Evolutionary conservation across 2,888 invertebrate genomes (phyloP).

Genomic region (Saturnia pavonia): DNA sequence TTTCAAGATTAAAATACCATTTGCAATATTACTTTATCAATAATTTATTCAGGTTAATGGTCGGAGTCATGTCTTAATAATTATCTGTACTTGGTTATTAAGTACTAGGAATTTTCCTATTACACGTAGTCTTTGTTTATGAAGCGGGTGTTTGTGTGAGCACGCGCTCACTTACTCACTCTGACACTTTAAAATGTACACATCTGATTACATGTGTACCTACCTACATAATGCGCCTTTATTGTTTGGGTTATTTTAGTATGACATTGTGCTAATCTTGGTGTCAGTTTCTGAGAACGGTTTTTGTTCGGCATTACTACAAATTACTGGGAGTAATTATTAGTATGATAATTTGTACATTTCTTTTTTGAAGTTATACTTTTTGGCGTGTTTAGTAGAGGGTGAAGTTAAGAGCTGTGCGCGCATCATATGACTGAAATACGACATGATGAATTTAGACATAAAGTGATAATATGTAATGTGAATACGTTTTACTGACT

Average conservation of each 20-base stretch:
- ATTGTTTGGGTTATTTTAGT: constrained; percentile 15
- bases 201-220: constrained; percentile 6
- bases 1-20: constrained; percentile 62
- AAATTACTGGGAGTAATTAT: neutral
- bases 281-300: neutral
- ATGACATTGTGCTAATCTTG: constrained; percentile 8
- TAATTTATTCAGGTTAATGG: constrained; percentile 67
- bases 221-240: constrained; percentile 9
- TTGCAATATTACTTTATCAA: constrained; percentile 61
- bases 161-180: constrained; percentile 51
- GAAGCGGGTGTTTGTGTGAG: constrained; percentile 37
- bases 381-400: too few species aligned
- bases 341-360: neutral
- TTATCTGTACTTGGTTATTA: constrained; percentile 55
- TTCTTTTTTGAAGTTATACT: too few species aligned
- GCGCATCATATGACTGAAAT: too few species aligned
- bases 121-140: constrained; percentile 55
- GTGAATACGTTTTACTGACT: too few species aligned
- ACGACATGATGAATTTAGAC: too few species aligned
- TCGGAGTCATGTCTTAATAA: constrained; percentile 48
- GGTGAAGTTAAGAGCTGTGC: too few species aligned
- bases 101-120: constrained; percentile 77
- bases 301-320: neutral
- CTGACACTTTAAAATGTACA: constrained; percentile 42
- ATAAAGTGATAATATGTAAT: too few species aligned